Evolutionary conservation across 1,140 invertebrate species (phyloP), one percentile per base, ranked within the genome.

Genomic region (Cydia splendana): DNA sequence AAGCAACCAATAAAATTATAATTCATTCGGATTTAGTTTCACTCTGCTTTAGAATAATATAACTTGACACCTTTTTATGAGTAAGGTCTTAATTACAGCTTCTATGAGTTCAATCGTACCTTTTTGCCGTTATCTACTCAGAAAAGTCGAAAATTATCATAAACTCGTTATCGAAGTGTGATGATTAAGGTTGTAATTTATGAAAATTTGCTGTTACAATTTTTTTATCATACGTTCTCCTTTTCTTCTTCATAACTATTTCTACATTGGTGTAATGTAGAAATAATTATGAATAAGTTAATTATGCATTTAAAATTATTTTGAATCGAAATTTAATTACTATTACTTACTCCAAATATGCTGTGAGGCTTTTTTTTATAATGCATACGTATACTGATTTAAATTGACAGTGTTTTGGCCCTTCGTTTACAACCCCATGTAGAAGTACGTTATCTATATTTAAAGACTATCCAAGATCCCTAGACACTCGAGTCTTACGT

Each of bases 1-100:
- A 71, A 71, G 38, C n/a, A 71, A 18, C 67, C n/a, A 71, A 71
- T 71, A 71, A 71, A 71, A 71, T 38, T 71, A 71, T 71, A 20
- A 71, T 71, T 71, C 38, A 38, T 71, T 71, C 67, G 38, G 67
- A 9, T 71, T 42, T 42, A 18, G 67, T 71, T 71, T 71, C 30
- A 42, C 67, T 42, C 15, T 30, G 28, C 18, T 71, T 71, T 71
- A 71, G 45, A 71, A 71, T 71, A 71, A 71, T 71, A 42, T 42
- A 45, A 45, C 67, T 71, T 71, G n/a, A 71, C n/a, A 71, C 67
- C 15, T 18, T 7, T 53, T 53, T 18, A 51, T 51, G 0, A n/a
- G n/a, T 53, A 62, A 62, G 53, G 53, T 57, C 53, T 57, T 57
- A 57, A 57, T 18, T 57, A 20, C 6, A 20, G n/a, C 6, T 57